Base-by-base conservation (phyloP, 2,888 invertebrate species). In the Parthenolecanium corni region DNA sequence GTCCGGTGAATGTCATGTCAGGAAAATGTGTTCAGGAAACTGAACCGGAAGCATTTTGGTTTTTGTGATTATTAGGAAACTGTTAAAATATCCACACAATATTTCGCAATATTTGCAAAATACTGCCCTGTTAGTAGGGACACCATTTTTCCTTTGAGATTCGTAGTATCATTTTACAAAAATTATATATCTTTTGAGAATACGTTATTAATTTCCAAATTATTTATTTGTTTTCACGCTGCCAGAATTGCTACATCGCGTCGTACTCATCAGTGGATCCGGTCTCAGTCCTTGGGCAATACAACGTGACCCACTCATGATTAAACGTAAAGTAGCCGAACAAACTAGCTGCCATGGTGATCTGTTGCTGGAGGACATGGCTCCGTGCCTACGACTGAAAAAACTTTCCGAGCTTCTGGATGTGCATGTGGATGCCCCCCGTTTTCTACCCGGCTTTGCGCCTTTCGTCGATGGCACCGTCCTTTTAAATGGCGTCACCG, bases 401-500 rank as follows among this genome's bases (percentile, higher is more conserved):
- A 82, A 82, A n/a, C 79, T 89, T 23, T 77, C 82, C 20, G 84
- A 87, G 67, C 76, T 90, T 64, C 78, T 89, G 64, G 79, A 82
- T 42, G 84, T 89, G 47, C 79, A 81, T 69, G 79, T 89, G 62
- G 86, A 89, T 70, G 83, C 86, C 36, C 92, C 92, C 6, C 77
- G 84, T 69, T 90, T 89, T 74, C 80, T 92, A 61, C 85, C 89
- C 38, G 89, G 89, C 21, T 94, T 93, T 73, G 94, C 92, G n/a
- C 94, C 94, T 2, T 92, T 93, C 73, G 84, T 92, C 68, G 94
- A 94, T 74, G 92, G 92, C 68, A 89, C 89, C 24, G 87, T 89
- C 66, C 80, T 89, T 68, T 80, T 74, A 1, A 67, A 69, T 16
- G 63, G 65, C 40, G 63, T 68, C 42, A 65, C 65, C 49, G 66